Base-by-base conservation (phyloP, 2,797 vertebrate genomes). In the Podarcis lilfordi region DNA sequence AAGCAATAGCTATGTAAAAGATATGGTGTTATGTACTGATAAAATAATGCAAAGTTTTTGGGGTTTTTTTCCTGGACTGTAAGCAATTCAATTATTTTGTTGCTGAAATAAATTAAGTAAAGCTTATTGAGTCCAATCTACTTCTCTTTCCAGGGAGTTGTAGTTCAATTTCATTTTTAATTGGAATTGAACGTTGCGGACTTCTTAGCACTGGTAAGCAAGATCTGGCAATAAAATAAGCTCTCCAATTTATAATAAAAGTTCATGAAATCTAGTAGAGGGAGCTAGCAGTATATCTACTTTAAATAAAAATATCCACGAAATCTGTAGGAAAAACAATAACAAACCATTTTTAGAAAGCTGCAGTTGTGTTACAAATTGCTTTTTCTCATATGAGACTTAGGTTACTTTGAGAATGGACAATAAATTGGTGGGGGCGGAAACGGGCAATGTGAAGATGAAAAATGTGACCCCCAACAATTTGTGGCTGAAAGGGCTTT, bases 81-180 rank as follows among this genome's bases (percentile, higher is more conserved):
- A 95, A 96, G 92, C 92, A 96, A 94, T 96, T 96, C 93, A 96
- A 94, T 97, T 97, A 96, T 96, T 96, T 96, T 95, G 87, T 94
- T 96, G 96, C 95, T 96, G 94, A 96, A 97, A 96, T 96, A 96
- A 96, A 96, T 97, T 97, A 96, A 94, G 85, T 96, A 96, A 96
- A 96, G 90, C 91, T 95, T 96, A 95, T 95, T 95, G 95, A 96
- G 91, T 95, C 92, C 95, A 97, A 96, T 96, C 95, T 94, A 88
- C 88, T 84, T 87, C 89, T 94, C 90, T 97, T 97, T 95, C 96
- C 40, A 91, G 96, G 96, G 96, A 97, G 96, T 93, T 96, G 94
- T 94, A 96, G 94, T 97, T 97, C 96, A 97, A 97, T 97, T 97
- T 97, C 90, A 94, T 95, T 97, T 97, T 96, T 97, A 97, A 97